phyloP scores from a whole-genome alignment of 37 sponge, comb jelly and placozoan species.

The Mnemiopsis leidyi region DNA sequence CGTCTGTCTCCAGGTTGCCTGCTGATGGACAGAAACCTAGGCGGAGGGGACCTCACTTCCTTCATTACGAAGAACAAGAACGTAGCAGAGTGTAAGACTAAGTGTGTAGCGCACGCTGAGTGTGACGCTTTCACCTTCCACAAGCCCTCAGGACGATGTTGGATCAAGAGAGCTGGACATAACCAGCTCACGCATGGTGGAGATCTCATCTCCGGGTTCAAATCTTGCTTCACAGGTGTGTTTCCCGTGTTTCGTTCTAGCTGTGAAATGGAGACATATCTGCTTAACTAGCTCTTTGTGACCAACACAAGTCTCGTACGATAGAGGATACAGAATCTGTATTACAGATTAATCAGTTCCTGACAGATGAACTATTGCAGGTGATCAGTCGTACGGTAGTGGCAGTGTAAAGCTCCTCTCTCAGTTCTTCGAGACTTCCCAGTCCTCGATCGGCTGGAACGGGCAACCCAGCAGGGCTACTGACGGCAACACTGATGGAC shows the following conservation, averaged over 20 bases:
- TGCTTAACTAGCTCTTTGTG: too few relatives aligned
- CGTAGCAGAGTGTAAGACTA: background rate
- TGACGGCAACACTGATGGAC: background rate
- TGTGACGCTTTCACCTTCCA: background rate
- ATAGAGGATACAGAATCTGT: background rate
- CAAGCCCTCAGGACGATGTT: background rate
- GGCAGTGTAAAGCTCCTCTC: slow-evolving; percentile 2
- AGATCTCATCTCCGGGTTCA: background rate
- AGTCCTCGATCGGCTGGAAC: background rate
- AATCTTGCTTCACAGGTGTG: background rate
- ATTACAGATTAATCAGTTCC: too few relatives aligned
- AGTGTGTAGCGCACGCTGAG: background rate
- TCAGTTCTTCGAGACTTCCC: background rate
- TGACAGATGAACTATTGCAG: background rate
- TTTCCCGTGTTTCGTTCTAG: background rate
- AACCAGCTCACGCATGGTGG: background rate
- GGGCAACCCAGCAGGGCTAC: background rate
- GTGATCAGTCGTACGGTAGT: background rate
- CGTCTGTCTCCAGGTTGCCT: background rate
- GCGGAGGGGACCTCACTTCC: background rate
- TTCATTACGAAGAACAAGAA: background rate
- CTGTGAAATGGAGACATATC: too few relatives aligned
- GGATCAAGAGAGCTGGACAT: slow-evolving; percentile 25
- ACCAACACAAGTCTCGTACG: background rate
- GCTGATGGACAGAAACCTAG: background rate